A percentile compares a stretch with the other conserved stretches of the same genome.
Evolutionary conservation across 1,140 invertebrate species (phyloP).

Genomic region (Leucophenga varia): DNA sequence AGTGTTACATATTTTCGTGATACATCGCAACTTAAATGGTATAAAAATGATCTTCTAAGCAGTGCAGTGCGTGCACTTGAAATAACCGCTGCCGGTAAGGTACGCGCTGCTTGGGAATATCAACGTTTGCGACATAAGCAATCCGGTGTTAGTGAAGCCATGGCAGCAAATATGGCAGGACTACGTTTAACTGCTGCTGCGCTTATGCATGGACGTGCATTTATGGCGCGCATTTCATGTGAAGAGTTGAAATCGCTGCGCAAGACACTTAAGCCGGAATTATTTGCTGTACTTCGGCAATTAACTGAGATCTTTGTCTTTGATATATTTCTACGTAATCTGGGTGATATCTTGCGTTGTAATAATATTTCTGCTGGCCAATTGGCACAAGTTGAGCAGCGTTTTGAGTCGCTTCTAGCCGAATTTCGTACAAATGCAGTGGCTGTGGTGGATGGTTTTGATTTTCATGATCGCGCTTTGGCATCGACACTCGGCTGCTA

Average conservation of each 20-base stretch:
- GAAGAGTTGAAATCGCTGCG: conserved; percentile 58
- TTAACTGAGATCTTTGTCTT: conserved; percentile 77
- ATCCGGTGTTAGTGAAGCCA: conserved; percentile 63
- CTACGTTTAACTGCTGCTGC: conserved; percentile 74
- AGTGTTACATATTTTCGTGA: conserved; percentile 54
- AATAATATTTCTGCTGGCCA: conserved; percentile 65
- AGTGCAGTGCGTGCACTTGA: conserved; percentile 33
- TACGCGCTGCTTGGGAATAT: conserved; percentile 62
- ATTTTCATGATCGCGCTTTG: conserved; percentile 79
- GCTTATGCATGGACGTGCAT: conserved; percentile 73
- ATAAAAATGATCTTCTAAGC: conserved; percentile 10
- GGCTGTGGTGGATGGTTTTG: conserved; percentile 87
- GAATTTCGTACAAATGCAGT: conserved; percentile 82
- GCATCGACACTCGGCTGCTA: conserved; percentile 81
- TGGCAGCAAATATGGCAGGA: conserved; percentile 81
- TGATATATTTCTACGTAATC: conserved; percentile 69
- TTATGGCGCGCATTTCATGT: conserved; percentile 67
- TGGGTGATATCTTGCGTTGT: conserved; percentile 72
- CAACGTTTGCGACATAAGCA: conserved; percentile 59
- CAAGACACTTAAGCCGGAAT: conserved; percentile 56
- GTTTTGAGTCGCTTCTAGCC: conserved; percentile 68
- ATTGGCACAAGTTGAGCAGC: conserved; percentile 65
- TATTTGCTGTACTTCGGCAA: conserved; percentile 65
- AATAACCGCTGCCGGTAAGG: conserved; percentile 64
- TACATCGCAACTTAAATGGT: conserved; percentile 22